phyloP scores from a whole-genome alignment of 2,888 invertebrate genomes.

The Lasioglossum malachurum region DNA sequence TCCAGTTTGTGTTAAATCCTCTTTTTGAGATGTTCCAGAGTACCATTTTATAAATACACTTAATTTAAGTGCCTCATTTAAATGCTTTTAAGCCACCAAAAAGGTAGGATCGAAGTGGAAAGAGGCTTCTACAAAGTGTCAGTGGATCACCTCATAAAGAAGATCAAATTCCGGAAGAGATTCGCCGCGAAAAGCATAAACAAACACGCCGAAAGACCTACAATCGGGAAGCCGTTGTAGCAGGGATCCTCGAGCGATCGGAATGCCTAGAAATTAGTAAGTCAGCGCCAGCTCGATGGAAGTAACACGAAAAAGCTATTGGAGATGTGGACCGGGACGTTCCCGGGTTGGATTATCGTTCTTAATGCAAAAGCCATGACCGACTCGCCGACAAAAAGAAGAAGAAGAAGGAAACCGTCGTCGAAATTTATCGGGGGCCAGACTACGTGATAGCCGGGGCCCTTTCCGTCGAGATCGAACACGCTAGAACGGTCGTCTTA shows the following conservation, averaged over 20 bases:
- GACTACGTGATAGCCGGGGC: conserved; percentile 60
- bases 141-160: not conserved
- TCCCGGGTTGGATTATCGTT: conserved; percentile 49
- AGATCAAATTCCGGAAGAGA: not conserved
- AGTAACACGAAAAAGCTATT: conserved; percentile 72
- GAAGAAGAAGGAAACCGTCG: not conserved
- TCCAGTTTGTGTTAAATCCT: too few relatives aligned
- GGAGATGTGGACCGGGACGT: conserved; percentile 44
- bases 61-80: not conserved
- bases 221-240: not conserved
- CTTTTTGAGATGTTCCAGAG: too few relatives aligned
- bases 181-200: not conserved
- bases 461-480: conserved; percentile 34
- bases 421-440: conserved; percentile 60
- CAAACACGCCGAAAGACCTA: not conserved
- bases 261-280: conserved; percentile 69
- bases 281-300: conserved; percentile 38
- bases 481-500: conserved; percentile 53
- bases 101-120: not conserved
- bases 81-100: not conserved
- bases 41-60: too few relatives aligned
- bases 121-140: not conserved
- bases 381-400: conserved; percentile 45
- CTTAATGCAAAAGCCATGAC: conserved; percentile 49
- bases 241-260: conserved; percentile 27